Percentiles rank a stretch among this genome's conserved stretches.
Evolutionary conservation across 2,888 invertebrate genomes (phyloP).

Genomic region (Drosophila anceps): DNA sequence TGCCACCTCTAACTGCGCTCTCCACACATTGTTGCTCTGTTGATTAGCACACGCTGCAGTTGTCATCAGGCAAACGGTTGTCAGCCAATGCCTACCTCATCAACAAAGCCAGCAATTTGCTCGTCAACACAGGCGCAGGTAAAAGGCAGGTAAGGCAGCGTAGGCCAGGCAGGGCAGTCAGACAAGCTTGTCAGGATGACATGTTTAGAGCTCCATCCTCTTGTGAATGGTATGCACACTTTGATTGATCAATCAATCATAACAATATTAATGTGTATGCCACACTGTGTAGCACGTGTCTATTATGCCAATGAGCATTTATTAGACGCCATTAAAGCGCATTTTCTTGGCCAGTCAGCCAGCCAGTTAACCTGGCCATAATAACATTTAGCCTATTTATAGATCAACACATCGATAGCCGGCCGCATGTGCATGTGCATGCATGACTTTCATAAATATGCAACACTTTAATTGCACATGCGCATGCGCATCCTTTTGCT

Average conservation of each 20-base stretch:
- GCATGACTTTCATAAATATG: conserved; percentile 75
- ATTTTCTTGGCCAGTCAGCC: conserved; percentile 8
- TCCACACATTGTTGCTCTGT: conserved; percentile 18
- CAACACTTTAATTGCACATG: conserved; percentile 70
- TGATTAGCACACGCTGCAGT: conserved; percentile 56
- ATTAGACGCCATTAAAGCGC: conserved; percentile 63
- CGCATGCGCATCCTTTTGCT: conserved; percentile 41
- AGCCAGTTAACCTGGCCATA: conserved; percentile 13
- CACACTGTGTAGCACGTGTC: conserved; percentile 64
- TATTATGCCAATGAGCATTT: conserved; percentile 70
- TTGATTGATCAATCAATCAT: conserved; percentile 61
- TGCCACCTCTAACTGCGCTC: not conserved
- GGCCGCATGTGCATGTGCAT: conserved; percentile 21
- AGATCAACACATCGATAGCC: conserved; percentile 43
- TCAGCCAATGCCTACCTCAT: conserved; percentile 37
- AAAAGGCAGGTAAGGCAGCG: conserved; percentile 11
- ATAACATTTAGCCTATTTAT: conserved; percentile 47
- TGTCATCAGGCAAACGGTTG: conserved; percentile 64
- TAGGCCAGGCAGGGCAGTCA: conserved; percentile 22
- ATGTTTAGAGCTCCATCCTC: conserved; percentile 14
- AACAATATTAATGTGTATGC: conserved; percentile 34
- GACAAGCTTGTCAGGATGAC: conserved; percentile 29
- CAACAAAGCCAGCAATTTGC: conserved; percentile 53
- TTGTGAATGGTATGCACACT: conserved; percentile 47
- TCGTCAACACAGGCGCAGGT: conserved; percentile 32